phyloP scores from a whole-genome alignment of 2,113 vertebrate genomes.

The Xiphophorus maculatus region DNA sequence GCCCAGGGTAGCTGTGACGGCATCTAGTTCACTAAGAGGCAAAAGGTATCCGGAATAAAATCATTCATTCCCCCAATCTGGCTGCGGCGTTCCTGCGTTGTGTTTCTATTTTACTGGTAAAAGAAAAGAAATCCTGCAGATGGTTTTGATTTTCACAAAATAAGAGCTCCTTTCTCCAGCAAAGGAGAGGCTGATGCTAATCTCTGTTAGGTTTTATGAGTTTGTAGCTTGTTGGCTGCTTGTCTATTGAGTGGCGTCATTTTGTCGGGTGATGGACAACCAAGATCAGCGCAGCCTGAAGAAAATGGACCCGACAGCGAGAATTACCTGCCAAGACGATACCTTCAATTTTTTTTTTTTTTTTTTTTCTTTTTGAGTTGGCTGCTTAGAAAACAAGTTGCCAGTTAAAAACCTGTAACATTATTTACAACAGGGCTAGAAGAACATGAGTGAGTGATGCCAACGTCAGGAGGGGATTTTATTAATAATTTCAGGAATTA shows the following conservation, averaged over 20 bases:
- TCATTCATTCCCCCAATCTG: slow-evolving; percentile 41
- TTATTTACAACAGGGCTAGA: no score
- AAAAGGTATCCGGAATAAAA: slow-evolving; percentile 40
- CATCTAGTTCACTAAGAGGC: slow-evolving; percentile 25
- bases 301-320: slow-evolving; percentile 37
- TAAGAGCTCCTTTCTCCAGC: slow-evolving; percentile 26
- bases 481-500: background rate
- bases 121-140: slow-evolving; percentile 42
- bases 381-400: slow-evolving; percentile 31
- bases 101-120: slow-evolving; percentile 8
- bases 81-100: slow-evolving; percentile 6
- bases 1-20: slow-evolving; percentile 19
- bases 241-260: slow-evolving; percentile 54
- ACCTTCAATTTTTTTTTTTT: background rate
- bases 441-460: background rate
- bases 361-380: background rate
- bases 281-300: slow-evolving; percentile 38
- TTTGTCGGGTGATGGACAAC: slow-evolving; percentile 47
- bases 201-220: slow-evolving; percentile 63
- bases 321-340: background rate
- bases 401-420: slow-evolving; percentile 12
- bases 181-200: slow-evolving; percentile 51
- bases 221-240: slow-evolving; percentile 40
- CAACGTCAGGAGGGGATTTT: slow-evolving; percentile 11
- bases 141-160: slow-evolving; percentile 66